A percentile compares a stretch with the other conserved stretches of the same genome.
These are phyloP conservation scores for Mizuhopecten yessoensis DNA, from an alignment of 1,140 invertebrate genomes.

Conservation along the genomic window DNA sequence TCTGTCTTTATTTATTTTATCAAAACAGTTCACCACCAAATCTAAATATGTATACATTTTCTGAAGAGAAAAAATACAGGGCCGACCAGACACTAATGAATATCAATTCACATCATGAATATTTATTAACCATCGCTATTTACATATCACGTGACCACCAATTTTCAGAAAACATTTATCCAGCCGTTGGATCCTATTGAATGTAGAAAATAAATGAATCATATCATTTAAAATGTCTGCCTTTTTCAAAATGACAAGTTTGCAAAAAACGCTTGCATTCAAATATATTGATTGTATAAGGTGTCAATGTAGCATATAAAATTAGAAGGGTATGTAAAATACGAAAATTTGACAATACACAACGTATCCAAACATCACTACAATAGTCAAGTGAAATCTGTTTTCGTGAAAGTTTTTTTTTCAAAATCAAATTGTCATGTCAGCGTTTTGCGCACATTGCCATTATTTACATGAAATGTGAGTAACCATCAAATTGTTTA, in stretches of 20 bases:
- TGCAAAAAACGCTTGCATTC: slow-evolving; percentile 32
- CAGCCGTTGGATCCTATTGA: slow-evolving; percentile 14
- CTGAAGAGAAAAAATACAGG: slow-evolving; percentile 31
- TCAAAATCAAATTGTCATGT: no score
- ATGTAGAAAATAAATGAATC: slow-evolving; percentile 10
- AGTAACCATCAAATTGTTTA: neutral
- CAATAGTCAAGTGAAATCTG: no score
- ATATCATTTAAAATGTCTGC: slow-evolving; percentile 20
- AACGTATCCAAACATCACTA: neutral
- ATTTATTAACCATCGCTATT: neutral
- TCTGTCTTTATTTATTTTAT: slow-evolving; percentile 28
- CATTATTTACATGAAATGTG: neutral
- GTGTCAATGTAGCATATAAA: neutral
- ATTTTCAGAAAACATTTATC: neutral
- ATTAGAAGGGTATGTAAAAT: neutral
- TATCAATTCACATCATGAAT: neutral
- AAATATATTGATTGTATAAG: slow-evolving; percentile 11
- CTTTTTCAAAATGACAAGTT: slow-evolving; percentile 8
- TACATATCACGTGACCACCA: slow-evolving; percentile 24
- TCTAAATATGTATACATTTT: slow-evolving; percentile 5
- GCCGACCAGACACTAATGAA: neutral
- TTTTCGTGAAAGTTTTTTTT: no score
- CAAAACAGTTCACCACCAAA: slow-evolving; percentile 38
- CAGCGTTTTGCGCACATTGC: no score
- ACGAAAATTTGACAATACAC: neutral